These are phyloP conservation scores for Microtus agrestis DNA, from an alignment of 2,797 vertebrate genomes.

Conservation along the genomic window DNA sequence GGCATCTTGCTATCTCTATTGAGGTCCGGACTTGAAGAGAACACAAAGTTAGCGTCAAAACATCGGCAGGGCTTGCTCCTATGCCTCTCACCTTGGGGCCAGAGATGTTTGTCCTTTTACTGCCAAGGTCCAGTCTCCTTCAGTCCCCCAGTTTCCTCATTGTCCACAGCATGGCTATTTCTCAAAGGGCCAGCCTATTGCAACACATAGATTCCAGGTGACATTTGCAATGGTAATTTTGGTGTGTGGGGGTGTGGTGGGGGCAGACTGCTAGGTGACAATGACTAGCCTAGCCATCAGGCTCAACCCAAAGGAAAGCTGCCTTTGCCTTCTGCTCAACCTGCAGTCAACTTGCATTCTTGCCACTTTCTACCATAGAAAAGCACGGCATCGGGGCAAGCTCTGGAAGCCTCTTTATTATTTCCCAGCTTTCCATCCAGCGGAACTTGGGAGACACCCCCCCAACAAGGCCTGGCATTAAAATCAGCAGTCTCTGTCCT, in stretches of 20 bases:
- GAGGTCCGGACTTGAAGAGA: neutral
- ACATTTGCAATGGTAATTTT: neutral
- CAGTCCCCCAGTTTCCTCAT: neutral
- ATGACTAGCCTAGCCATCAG: neutral
- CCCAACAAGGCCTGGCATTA: neutral
- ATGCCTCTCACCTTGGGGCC: neutral
- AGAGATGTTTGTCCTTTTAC: neutral
- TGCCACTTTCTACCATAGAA: neutral
- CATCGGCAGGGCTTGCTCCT: neutral
- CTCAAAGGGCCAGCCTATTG: neutral
- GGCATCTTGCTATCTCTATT: neutral
- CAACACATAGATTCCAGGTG: neutral
- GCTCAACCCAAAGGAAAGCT: neutral
- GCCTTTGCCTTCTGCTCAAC: neutral
- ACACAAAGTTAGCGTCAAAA: neutral
- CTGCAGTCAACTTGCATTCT: neutral
- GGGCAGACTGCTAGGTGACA: neutral
- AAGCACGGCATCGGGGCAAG: neutral
- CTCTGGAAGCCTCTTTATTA: neutral
- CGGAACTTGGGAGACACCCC: neutral
- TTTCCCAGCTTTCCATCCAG: neutral
- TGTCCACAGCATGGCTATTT: neutral
- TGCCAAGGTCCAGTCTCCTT: neutral
- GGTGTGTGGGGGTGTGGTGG: neutral
- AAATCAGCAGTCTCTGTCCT: conserved; percentile 10